Base-by-base conservation (phyloP, 1,140 invertebrate species). In the Musca vetustissima region DNA sequence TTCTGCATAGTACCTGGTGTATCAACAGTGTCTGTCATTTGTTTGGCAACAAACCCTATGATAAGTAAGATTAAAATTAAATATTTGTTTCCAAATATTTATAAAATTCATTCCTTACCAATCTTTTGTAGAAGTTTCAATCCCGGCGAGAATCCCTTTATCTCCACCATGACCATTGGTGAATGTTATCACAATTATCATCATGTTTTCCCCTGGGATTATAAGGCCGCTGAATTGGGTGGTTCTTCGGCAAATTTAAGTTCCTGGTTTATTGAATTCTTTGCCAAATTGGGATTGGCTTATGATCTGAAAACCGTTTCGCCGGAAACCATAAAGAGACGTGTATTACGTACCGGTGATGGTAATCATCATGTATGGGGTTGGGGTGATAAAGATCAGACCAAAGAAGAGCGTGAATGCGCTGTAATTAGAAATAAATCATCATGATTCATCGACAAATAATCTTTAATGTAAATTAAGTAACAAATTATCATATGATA, bases 141-240 rank as follows among this genome's bases (percentile, higher is more conserved):
- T 77, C 92, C 93, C 2, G 81, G 89, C 0, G 87, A 94, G 81
- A 93, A 93, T 75, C 82, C 85, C 13, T 82, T 85, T 0, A 92
- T 94, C 0, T 86, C 88, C 0, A 70, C 89, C 4, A 85, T 90
- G 52, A 90, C 92, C 1, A 83, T 92, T 7, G 93, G 93, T 0
- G 93, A 95, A 84, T 95, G 94, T 3, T 97, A 93, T 89, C 95
- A 98, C 80, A 98, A 98, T 83, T 98, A 97, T 83, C 96, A 98
- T 80, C 96, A 98, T 84, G 92, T 92, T 0, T 98, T 98, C 85
- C 96, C 96, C 0, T 83, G 93, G 89, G 96, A 98, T 79, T 96
- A 96, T 86, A 93, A 94, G 78, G 90, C 93, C 2, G 87, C 92
- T 6, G 93, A 95, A 78, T 84, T 94, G 0, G 92, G 94, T 49